These are phyloP conservation scores for Neelides sp. DNA, from an alignment of 1,140 invertebrate genomes.

Conservation along the genomic window DNA sequence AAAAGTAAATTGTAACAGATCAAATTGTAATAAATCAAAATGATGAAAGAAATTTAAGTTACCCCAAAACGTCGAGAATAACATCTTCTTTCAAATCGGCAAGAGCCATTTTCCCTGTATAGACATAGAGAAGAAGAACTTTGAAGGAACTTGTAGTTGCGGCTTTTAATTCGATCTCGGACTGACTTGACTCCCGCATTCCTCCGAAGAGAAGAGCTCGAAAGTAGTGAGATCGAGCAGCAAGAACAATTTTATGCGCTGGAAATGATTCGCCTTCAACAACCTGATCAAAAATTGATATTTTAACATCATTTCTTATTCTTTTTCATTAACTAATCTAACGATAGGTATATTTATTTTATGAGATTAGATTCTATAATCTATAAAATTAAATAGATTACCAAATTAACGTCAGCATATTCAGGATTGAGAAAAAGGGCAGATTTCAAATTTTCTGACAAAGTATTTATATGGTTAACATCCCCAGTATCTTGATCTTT, in stretches of 20 bases:
- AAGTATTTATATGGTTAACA: slow-evolving; percentile 43
- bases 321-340: too few species aligned
- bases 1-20: not conserved
- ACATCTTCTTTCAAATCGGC: slow-evolving; percentile 70
- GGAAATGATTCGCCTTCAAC: too few species aligned
- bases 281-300: too few species aligned
- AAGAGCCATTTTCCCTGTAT: slow-evolving; percentile 78
- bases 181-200: slow-evolving; percentile 66
- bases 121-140: slow-evolving; percentile 83
- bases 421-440: slow-evolving; percentile 39
- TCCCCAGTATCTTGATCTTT: slow-evolving; percentile 35
- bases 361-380: not conserved
- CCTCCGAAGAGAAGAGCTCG: slow-evolving; percentile 51
- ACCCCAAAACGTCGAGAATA: slow-evolving; percentile 67
- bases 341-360: too few species aligned
- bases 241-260: slow-evolving; percentile 81
- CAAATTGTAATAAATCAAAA: not conserved
- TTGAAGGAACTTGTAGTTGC: slow-evolving; percentile 80
- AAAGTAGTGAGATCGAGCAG: slow-evolving; percentile 68
- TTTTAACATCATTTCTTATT: too few species aligned
- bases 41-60: slow-evolving; percentile 10
- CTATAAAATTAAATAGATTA: slow-evolving; percentile 43
- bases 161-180: slow-evolving; percentile 71
- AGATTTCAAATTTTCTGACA: slow-evolving; percentile 45
- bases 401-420: slow-evolving; percentile 79